phyloP scores from a whole-genome alignment of 2,113 vertebrate species.

The Phalacrocorax pelagicus region DNA sequence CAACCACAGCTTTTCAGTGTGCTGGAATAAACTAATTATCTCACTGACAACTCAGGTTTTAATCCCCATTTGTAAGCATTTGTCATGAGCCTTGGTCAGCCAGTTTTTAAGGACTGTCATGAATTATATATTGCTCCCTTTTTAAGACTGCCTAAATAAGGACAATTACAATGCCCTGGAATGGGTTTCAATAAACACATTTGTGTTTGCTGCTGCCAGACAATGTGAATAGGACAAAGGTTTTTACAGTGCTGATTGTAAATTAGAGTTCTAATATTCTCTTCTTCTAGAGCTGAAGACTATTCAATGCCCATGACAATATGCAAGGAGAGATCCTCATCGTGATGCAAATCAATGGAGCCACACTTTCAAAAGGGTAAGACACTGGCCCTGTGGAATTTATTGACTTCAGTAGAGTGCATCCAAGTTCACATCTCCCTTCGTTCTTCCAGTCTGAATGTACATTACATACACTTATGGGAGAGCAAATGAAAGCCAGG shows the following conservation, averaged over 20 bases:
- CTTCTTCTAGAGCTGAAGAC: background rate
- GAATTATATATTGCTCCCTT: constrained; percentile 56
- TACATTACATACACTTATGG: background rate
- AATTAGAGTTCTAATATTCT: constrained; percentile 31
- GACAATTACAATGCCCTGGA: constrained; percentile 42
- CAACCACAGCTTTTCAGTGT: constrained; percentile 27
- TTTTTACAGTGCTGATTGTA: constrained; percentile 40
- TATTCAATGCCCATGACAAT: background rate
- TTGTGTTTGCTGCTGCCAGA: constrained; percentile 37
- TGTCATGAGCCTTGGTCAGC: constrained; percentile 45
- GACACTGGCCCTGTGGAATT: background rate
- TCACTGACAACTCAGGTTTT: constrained; percentile 56
- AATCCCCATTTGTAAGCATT: constrained; percentile 53
- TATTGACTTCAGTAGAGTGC: background rate
- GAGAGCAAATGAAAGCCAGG: background rate
- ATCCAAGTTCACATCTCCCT: background rate
- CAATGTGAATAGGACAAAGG: constrained; percentile 14
- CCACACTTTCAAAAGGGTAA: background rate
- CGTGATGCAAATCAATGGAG: background rate
- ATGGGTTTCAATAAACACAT: constrained; percentile 38
- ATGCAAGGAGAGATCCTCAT: background rate
- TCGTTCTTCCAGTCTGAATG: background rate
- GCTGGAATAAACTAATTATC: constrained; percentile 65
- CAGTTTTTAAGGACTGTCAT: constrained; percentile 39
- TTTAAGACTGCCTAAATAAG: constrained; percentile 57